Percentiles rank a stretch among this genome's conserved stretches.
Conservation (phyloP, 2,113 vertebrate species). For the Fregata magnificens region DNA sequence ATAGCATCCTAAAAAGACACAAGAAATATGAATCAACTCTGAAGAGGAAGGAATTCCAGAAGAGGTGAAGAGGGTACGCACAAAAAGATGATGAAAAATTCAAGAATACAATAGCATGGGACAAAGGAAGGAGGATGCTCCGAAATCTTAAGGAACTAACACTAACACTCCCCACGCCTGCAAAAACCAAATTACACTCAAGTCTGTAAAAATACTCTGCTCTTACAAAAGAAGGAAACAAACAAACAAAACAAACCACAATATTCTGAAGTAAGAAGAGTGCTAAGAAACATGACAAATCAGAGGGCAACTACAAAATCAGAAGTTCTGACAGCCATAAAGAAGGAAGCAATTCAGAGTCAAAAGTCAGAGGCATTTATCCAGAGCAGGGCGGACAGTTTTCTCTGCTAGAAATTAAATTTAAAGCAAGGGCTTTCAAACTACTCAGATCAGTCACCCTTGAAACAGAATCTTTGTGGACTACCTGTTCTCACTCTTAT, state of each 20-base stretch:
- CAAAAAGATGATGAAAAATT: not conserved
- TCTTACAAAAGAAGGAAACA: not conserved
- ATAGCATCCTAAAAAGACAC: not conserved
- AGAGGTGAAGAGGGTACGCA: not conserved
- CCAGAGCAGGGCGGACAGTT: accelerated
- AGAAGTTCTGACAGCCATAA: not conserved
- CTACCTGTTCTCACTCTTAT: not conserved
- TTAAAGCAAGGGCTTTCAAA: not conserved
- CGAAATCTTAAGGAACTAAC: not conserved
- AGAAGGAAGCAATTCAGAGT: not conserved
- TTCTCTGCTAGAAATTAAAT: not conserved
- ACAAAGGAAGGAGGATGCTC: not conserved
- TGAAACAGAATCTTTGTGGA: not conserved
- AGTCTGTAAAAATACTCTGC: not conserved
- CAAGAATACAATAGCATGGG: not conserved
- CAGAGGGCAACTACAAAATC: not conserved
- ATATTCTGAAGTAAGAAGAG: not conserved
- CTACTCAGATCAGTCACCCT: not conserved
- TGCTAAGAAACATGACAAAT: not conserved
- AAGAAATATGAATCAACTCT: not conserved
- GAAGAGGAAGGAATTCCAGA: not conserved
- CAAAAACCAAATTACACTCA: not conserved
- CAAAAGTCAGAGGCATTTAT: not conserved
- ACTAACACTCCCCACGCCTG: not conserved
- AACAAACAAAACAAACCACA: not conserved